phyloP scores from a whole-genome alignment of 1,140 invertebrate genomes.

The Scaptomyza hsui region DNA sequence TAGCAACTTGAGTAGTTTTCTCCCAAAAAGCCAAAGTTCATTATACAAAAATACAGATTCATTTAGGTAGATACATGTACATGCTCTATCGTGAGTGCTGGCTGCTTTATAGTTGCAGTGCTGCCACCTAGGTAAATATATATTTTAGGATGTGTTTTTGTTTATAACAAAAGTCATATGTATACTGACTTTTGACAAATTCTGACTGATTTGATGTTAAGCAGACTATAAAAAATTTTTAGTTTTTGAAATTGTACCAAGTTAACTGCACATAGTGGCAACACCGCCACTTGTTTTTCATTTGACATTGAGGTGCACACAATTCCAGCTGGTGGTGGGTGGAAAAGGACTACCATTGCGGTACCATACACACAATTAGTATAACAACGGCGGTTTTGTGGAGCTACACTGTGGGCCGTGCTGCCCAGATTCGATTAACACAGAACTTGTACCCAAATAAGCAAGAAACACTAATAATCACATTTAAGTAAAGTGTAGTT shows the following conservation, averaged over 20 bases:
- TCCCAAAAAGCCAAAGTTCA: not conserved
- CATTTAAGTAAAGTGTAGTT: constrained; percentile 67
- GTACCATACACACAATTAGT: constrained; percentile 35
- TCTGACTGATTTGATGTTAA: not conserved
- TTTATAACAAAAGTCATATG: not conserved
- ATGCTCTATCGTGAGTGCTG: not conserved
- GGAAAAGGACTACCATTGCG: constrained; percentile 46
- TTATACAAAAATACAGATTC: not conserved
- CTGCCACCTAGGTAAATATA: constrained; percentile 20
- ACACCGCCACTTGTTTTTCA: constrained; percentile 68
- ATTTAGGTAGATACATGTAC: not conserved
- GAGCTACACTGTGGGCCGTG: constrained; percentile 28
- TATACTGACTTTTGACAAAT: not conserved
- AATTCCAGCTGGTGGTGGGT: constrained; percentile 59
- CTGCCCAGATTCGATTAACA: constrained; percentile 37
- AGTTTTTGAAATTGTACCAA: constrained; percentile 1
- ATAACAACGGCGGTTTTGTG: constrained; percentile 44
- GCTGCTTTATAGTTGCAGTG: not conserved
- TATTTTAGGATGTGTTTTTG: not conserved
- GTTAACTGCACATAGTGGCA: constrained; percentile 40
- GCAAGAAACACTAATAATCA: constrained; percentile 14
- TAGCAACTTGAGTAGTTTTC: too few relatives aligned
- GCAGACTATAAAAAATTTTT: not conserved
- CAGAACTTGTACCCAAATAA: constrained; percentile 15
- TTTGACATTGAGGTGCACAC: constrained; percentile 70